Evolutionary conservation across 1,140 invertebrate genomes (phyloP).

Genomic region (Drosophila nigromelanica): DNA sequence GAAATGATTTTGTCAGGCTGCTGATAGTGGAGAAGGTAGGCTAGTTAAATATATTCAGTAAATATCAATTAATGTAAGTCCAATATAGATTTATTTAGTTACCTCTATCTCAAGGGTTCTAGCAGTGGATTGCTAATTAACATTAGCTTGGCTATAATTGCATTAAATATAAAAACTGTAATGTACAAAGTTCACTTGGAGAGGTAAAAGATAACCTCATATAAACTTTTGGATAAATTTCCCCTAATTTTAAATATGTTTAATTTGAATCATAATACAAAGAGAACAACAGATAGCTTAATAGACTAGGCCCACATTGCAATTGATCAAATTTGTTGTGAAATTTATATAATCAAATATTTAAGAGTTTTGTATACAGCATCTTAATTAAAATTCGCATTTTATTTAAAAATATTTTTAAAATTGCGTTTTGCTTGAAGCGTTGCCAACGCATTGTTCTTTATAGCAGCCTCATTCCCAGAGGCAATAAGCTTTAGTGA

Average conservation of each 20-base stretch:
- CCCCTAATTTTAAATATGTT: too few relatives aligned
- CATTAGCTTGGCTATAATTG: too few relatives aligned
- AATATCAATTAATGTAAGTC: not conserved
- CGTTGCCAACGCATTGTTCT: not conserved
- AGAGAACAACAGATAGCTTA: too few relatives aligned
- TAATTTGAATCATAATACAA: not conserved
- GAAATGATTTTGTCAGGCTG: slow-evolving; percentile 4
- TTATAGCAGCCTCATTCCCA: not conserved
- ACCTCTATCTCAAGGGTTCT: too few relatives aligned
- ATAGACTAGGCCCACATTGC: too few relatives aligned
- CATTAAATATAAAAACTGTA: not conserved
- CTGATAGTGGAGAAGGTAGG: not conserved
- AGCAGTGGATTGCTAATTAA: too few relatives aligned
- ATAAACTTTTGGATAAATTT: too few relatives aligned
- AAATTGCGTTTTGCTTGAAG: not conserved
- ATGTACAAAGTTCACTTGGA: too few relatives aligned
- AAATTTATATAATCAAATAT: not conserved
- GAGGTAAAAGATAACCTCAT: too few relatives aligned
- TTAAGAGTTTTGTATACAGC: too few relatives aligned
- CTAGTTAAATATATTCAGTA: slow-evolving; percentile 1
- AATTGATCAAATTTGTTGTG: too few relatives aligned
- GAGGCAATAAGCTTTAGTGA: slow-evolving; percentile 20
- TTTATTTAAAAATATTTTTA: not conserved
- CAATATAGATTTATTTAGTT: not conserved
- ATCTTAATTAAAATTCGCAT: not conserved